Percentiles rank a stretch among this genome's conserved stretches.
phyloP scores from a whole-genome alignment of 2,888 invertebrate genomes.

The Operophtera brumata region DNA sequence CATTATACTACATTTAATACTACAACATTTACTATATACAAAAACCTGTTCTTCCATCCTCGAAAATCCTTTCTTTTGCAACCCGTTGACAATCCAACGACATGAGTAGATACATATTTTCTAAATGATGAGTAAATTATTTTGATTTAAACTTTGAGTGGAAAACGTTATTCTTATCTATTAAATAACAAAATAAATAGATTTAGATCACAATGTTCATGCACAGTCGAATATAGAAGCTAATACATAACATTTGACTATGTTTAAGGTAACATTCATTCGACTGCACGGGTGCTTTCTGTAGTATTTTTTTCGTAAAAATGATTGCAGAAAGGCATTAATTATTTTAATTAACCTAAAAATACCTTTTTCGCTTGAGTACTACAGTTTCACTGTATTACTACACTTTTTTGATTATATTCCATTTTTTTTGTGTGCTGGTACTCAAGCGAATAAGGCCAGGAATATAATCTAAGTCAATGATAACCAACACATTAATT shows the following conservation, averaged over 20 bases:
- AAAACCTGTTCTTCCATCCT: constrained; percentile 51
- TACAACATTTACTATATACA: constrained; percentile 71
- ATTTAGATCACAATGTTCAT: constrained; percentile 58
- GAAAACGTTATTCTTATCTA: constrained; percentile 55
- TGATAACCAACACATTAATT: constrained; percentile 23
- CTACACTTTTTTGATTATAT: constrained; percentile 6
- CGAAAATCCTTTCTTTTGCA: constrained; percentile 40
- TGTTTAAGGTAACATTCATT: constrained; percentile 36
- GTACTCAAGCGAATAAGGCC: constrained; percentile 42
- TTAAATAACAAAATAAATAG: constrained; percentile 71
- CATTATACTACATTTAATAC: constrained; percentile 72
- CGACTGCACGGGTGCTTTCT: constrained; percentile 58
- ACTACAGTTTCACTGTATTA: constrained; percentile 19
- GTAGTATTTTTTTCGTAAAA: constrained; percentile 68
- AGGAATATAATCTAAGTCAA: constrained; percentile 42
- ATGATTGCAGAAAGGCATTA: constrained; percentile 73
- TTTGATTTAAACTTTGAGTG: constrained; percentile 37
- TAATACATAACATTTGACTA: constrained; percentile 23
- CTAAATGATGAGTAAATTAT: constrained; percentile 33
- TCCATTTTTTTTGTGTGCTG: constrained; percentile 7
- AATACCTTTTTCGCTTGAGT: constrained; percentile 39
- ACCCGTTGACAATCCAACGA: constrained; percentile 39
- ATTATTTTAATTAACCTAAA: constrained; percentile 56
- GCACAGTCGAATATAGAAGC: constrained; percentile 43
- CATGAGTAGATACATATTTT: constrained; percentile 26